Evolutionary conservation across 2,888 invertebrate species (phyloP).

Genomic region (Anaspis maculata): DNA sequence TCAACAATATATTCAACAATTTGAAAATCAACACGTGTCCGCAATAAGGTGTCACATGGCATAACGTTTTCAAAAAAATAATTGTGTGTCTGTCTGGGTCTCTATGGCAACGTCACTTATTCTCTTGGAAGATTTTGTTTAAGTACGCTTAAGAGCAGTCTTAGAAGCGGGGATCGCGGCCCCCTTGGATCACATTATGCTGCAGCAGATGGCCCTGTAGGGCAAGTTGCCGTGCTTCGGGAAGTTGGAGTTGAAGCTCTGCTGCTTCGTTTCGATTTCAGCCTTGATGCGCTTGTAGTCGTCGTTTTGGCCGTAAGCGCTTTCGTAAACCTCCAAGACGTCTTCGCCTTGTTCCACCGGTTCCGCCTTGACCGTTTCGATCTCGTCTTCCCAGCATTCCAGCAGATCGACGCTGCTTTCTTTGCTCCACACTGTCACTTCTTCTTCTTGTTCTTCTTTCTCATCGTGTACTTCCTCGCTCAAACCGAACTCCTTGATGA

Average conservation of each 20-base stretch:
- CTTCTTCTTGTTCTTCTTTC: conserved; percentile 15
- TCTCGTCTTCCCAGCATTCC: conserved; percentile 42
- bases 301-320: conserved; percentile 38
- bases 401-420: conserved; percentile 42
- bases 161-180: no score
- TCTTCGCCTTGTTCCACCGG: conserved; percentile 26
- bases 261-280: conserved; percentile 27
- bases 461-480: conserved; percentile 16
- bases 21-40: no score
- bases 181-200: conserved; percentile 36
- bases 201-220: conserved; percentile 40
- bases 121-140: no score
- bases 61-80: no score
- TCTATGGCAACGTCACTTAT: no score
- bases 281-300: conserved; percentile 34
- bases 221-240: conserved; percentile 34
- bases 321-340: conserved; percentile 34
- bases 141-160: no score
- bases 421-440: conserved; percentile 27
- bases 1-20: no score
- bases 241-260: conserved; percentile 14
- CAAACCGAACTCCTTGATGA: conserved; percentile 31
- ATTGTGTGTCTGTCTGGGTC: no score
- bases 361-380: conserved; percentile 1
- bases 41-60: no score